phyloP scores from a whole-genome alignment of 2,888 invertebrate species.

The Agapostemon virescens region DNA sequence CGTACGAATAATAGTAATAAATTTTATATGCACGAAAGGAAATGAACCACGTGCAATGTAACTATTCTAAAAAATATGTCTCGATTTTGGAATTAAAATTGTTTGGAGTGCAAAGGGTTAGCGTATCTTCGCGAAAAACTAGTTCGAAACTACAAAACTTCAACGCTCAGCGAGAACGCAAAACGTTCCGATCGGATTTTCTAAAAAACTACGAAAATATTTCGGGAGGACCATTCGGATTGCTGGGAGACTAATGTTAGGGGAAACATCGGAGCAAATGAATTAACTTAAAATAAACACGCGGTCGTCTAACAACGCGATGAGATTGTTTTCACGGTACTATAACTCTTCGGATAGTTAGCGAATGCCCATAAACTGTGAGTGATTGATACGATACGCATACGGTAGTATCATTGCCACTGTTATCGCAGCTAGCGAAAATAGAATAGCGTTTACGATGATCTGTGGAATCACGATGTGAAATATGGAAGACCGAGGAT shows the following conservation, averaged over 20 bases:
- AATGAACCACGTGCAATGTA: too few relatives aligned
- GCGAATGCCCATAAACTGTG: not conserved
- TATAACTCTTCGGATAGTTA: not conserved
- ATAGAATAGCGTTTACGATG: not conserved
- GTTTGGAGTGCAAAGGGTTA: too few relatives aligned
- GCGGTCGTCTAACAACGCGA: slow-evolving; percentile 1
- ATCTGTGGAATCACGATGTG: not conserved
- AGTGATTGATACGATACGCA: not conserved
- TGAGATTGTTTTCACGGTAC: slow-evolving; percentile 1
- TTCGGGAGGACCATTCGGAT: not conserved
- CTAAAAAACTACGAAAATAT: not conserved
- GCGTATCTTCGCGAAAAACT: not conserved
- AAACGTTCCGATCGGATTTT: not conserved
- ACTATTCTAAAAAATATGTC: too few relatives aligned
- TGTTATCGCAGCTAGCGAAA: not conserved
- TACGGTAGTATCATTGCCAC: not conserved
- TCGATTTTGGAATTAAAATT: too few relatives aligned
- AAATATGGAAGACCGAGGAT: not conserved
- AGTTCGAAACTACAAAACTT: not conserved
- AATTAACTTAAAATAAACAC: slow-evolving; percentile 12
- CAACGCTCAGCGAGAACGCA: not conserved
- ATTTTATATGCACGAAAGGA: too few relatives aligned
- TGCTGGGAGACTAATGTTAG: not conserved
- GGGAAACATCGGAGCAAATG: not conserved
- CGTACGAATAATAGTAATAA: too few relatives aligned